Evolutionary conservation across 2,888 invertebrate genomes (phyloP), one percentile per base, ranked within the genome.

Genomic region (Cerastoderma edule): DNA sequence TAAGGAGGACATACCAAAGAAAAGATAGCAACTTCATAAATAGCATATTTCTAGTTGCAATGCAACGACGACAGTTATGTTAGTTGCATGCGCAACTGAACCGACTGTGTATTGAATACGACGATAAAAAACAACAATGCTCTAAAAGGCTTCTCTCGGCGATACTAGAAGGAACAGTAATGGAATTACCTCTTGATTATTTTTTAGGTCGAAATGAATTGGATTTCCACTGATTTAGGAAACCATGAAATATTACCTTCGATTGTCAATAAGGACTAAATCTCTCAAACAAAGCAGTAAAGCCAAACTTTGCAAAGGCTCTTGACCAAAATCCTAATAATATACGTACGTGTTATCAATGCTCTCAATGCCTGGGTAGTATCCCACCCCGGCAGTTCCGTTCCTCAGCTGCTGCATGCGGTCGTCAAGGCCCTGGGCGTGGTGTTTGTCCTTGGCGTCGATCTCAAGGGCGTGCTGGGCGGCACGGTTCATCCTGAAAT

Each of bases 381-480:
- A 92, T 5, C 91, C 92, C 19, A 91, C 88, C 24, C 92, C 91
- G 16, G 86, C 88, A 0, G 92, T 90, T 28, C 87, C 81, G 82
- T 92, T 92, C 66, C 91, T 80, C 66, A 92, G 81, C 75, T 89
- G 87, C 67, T 92, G 92, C 89, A 92, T 92, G 50, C 92, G 86
- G 80, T 92, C 92, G 75, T 93, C 93, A 39, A 93, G 83, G 33
- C 83, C 84, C 81, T 92, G 94, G 19, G 98, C 96, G 75, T 96
- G 96, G 93, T 97, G 96, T 93, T 98, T 98, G 92, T 97, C 96
- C 75, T 96, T 95, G 84, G 97, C 95, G 93, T 98, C 98, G 0
- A 96, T 95, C 93, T 98, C 98, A 77, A 98, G 94, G 91, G 97
- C 96, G 93, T 97, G 96, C 90, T 93, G 92, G 16, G 93, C 91